A percentile compares a stretch with the other conserved stretches of the same genome.
Evolutionary conservation across 2,888 invertebrate species (phyloP).

Genomic region (Drosophila limbata): DNA sequence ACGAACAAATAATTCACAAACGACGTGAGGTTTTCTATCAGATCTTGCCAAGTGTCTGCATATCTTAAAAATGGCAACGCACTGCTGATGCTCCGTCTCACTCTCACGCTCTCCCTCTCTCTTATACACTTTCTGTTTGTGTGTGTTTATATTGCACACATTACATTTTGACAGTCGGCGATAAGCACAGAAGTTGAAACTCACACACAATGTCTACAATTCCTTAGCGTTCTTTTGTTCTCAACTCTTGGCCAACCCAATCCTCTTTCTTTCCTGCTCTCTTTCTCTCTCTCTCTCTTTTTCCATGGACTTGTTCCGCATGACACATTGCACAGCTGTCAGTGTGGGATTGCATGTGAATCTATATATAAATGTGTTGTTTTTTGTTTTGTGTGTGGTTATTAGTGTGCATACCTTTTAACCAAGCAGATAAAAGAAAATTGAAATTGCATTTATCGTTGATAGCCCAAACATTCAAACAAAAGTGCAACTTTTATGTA

Average conservation of each 20-base stretch:
- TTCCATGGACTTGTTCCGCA: neutral
- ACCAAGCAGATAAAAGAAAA: slow-evolving; percentile 58
- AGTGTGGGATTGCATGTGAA: slow-evolving; percentile 1
- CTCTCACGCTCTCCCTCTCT: neutral
- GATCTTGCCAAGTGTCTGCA: slow-evolving; percentile 24
- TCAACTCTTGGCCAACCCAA: neutral
- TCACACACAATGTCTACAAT: slow-evolving; percentile 39
- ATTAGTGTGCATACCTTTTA: slow-evolving; percentile 33
- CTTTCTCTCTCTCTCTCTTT: neutral
- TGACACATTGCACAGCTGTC: slow-evolving; percentile 21
- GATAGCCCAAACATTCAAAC: slow-evolving; percentile 31
- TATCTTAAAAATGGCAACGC: slow-evolving; percentile 1
- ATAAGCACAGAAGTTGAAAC: slow-evolving; percentile 50
- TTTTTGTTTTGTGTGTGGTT: slow-evolving; percentile 2
- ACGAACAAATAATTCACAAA: slow-evolving; percentile 27
- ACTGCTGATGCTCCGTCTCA: neutral
- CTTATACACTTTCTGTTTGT: neutral
- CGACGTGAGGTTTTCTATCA: slow-evolving; percentile 5
- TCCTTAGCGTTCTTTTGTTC: slow-evolving; percentile 38
- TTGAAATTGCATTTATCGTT: slow-evolving; percentile 54
- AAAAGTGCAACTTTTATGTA: neutral
- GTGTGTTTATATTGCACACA: slow-evolving; percentile 20
- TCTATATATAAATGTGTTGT: neutral
- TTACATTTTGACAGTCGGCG: slow-evolving; percentile 43
- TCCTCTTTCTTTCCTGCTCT: neutral